Conservation (phyloP, 2,888 invertebrate species). For the Chelonus formosanus region DNA sequence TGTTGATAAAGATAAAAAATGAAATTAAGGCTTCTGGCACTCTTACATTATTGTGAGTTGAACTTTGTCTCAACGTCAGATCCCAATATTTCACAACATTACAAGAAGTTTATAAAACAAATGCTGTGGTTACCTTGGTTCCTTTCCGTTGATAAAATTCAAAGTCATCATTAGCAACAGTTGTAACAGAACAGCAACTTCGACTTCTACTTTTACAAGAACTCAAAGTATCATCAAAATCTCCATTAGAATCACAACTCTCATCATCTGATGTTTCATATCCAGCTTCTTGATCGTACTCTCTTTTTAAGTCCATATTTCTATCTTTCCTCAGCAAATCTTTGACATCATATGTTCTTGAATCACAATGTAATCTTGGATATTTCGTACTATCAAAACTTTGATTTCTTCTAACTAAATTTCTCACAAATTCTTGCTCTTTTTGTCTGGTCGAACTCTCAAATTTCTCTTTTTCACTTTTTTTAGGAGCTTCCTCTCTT, state of each 20-base stretch:
- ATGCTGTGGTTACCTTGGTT: conserved; percentile 49
- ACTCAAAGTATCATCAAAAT: conserved; percentile 62
- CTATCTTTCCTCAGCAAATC: conserved; percentile 39
- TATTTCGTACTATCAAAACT: conserved; percentile 56
- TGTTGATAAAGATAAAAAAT: too few relatives aligned
- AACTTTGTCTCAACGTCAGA: too few relatives aligned
- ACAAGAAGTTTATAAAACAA: background rate
- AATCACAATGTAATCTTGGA: conserved; percentile 47
- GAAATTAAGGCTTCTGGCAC: too few relatives aligned
- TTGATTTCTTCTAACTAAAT: conserved; percentile 54
- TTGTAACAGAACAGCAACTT: conserved; percentile 71
- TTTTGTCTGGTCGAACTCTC: conserved; percentile 33
- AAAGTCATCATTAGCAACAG: conserved; percentile 73
- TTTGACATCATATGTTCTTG: conserved; percentile 57
- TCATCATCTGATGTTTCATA: conserved; percentile 61
- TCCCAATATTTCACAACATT: too few relatives aligned
- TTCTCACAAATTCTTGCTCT: conserved; percentile 38
- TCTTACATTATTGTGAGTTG: too few relatives aligned
- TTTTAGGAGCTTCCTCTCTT: conserved; percentile 50
- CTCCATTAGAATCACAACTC: conserved; percentile 58
- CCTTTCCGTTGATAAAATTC: conserved; percentile 69
- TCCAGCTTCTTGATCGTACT: conserved; percentile 45
- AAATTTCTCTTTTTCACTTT: conserved; percentile 34
- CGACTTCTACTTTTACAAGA: conserved; percentile 65
- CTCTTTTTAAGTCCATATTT: conserved; percentile 22